phyloP scores from a whole-genome alignment of 2,797 vertebrate species.

The Hozukius guyotensis region DNA sequence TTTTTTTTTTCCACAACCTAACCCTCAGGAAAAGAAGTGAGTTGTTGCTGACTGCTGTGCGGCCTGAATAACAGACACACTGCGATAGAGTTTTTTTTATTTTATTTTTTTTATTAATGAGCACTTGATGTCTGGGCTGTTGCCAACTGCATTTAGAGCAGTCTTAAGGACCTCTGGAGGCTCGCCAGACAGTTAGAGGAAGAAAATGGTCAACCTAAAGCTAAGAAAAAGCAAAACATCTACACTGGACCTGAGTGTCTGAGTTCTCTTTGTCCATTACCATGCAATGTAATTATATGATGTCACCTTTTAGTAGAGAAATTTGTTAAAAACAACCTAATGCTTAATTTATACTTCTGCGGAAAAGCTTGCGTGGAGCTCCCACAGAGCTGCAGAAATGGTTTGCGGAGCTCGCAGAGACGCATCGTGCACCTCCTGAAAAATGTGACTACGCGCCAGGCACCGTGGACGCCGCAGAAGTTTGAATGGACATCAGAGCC shows the following conservation, averaged over 20 bases:
- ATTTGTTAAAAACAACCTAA: conserved; percentile 38
- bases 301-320: conserved; percentile 31
- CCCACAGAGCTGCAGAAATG: too few species aligned
- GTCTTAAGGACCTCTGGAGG: conserved; percentile 90
- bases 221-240: conserved; percentile 78
- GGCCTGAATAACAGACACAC: conserved; percentile 90
- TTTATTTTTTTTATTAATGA: conserved; percentile 87
- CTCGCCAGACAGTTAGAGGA: conserved; percentile 86
- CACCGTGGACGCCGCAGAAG: too few species aligned
- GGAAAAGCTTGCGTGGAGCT: too few species aligned
- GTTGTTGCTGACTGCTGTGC: conserved; percentile 87
- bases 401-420: too few species aligned
- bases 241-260: conserved; percentile 24
- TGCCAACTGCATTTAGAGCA: conserved; percentile 92
- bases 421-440: too few species aligned
- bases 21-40: conserved; percentile 81
- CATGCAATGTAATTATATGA: conserved; percentile 27
- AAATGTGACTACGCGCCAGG: too few species aligned
- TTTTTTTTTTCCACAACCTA: conserved; percentile 38
- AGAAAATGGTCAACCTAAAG: conserved; percentile 86
- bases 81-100: conserved; percentile 83
- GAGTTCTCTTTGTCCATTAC: conserved; percentile 28
- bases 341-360: too few species aligned
- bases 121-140: conserved; percentile 92
- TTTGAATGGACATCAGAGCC: too few species aligned